Evolutionary conservation across 2,113 vertebrate species (phyloP), one percentile per base, ranked within the genome.

Genomic region (Panthera uncia): DNA sequence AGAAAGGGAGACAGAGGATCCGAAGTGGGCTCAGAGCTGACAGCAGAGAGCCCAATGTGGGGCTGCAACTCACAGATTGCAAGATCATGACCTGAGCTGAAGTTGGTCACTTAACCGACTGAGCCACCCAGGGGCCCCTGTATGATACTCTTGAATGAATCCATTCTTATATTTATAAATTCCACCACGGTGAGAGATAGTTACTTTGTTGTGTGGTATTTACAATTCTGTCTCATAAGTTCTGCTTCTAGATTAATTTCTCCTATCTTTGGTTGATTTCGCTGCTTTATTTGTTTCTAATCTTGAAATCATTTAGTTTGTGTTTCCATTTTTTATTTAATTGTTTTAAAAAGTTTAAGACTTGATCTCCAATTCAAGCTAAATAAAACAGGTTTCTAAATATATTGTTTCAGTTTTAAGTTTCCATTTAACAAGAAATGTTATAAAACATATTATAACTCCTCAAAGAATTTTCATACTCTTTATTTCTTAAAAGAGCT

Each of bases 381-480:
- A 57, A 94, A 52, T 89, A 45, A 18, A n/a, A 38, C 18, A 63
- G 19, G 6, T 81, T 92, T 96, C 55, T 94, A 96, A 50, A 92
- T 63, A 55, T 63, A 45, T 55, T 55, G 21, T 52, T 89, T 85
- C 31, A 81, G 16, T 89, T 65, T 94, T 45, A 29, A 57, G 31
- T 80, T 84, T 36, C 31, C 73, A 2, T 25, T 80, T 92, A 52
- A 52, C 83, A 68, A 80, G 89, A 38, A 89, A 23, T 65, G 36
- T 69, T 89, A 73, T 63, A 25, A 33, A 25, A n/a, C 14, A 82
- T 93, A 23, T 96, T 55, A n/a, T 11, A 93, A 88, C 71, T 71
- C 10, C 21, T 92, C 27, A 50, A 84, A 79, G 19, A 3, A 71
- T 55, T 66, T 93, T 36, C 41, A 33, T 55, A 5, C 71, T 5